Base-by-base conservation (phyloP, 92 coral and sea anemone genomes). In the Virgularia gustaviana region DNA sequence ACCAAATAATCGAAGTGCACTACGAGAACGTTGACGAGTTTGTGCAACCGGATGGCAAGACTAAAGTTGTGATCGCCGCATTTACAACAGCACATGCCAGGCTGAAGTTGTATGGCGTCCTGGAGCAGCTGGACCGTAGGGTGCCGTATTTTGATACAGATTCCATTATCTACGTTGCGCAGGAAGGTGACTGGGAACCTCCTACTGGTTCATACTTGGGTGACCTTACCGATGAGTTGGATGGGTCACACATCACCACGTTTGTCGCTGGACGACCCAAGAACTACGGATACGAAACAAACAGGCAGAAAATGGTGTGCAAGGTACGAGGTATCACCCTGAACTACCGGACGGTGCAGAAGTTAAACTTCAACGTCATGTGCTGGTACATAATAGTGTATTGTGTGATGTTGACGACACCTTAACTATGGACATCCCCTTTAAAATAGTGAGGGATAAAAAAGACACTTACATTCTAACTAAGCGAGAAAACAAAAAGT, bases 41-140 rank as follows among this genome's bases (percentile, higher is more conserved):
- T 22, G 36, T 53, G 8, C 54, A 33, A 19, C 2, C 49, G 2
- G 38, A 76, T n/a, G 63, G 72, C 36, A 73, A 54, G 0, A 38
- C 36, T 9, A 83, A 73, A 27, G 84, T 83, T 2, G 75, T 78
- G 6, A 49, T 79, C 23, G 88, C 84, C 0, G 80, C 84, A 0
- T 83, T 83, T 43, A 68, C 76, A 0, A 79, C 88, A 1, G 58
- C 71, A 0, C 60, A 66, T 22, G 76, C 84, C 11, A 76, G 88
- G 0, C 72, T 78, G 6, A 32, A 72, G 42, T 34, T 83, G 45
- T 79, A 83, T 53, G 29, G 28, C 11, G 51, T 36, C 12, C 22
- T 64, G 54, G 54, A 64, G 38, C 35, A 33, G 38, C 51, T 63
- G 28, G 24, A 63, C 1, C 47, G 36, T 8, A 52, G 54, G 2